Percentiles rank a stretch among this genome's conserved stretches.
These are phyloP conservation scores for Tragopan temminckii DNA, from an alignment of 2,797 vertebrate genomes.

Conservation along the genomic window DNA sequence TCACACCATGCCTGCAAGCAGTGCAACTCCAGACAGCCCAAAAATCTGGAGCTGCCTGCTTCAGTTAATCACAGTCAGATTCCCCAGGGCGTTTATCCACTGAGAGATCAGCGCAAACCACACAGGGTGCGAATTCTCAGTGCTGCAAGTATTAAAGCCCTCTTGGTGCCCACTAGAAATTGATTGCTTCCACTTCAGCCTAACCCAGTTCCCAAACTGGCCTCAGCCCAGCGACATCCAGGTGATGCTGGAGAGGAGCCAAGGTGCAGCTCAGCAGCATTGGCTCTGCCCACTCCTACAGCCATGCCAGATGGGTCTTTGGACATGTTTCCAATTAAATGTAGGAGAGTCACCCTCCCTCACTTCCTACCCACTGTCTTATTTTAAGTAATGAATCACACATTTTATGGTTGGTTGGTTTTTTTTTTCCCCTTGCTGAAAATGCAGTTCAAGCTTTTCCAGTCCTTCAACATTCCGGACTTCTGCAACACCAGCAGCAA, in stretches of 20 bases:
- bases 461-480: not conserved
- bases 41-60: not conserved
- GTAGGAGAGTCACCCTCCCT: slow-evolving; percentile 4
- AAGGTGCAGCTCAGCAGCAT: not conserved
- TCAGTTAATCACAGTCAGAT: not conserved
- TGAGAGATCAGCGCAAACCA: not conserved
- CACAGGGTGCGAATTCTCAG: not conserved
- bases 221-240: accelerated
- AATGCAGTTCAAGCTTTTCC: not conserved
- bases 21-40: not conserved
- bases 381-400: slow-evolving; percentile 16
- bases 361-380: not conserved
- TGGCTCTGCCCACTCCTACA: not conserved
- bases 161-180: not conserved
- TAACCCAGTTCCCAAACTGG: not conserved
- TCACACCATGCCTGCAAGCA: not conserved
- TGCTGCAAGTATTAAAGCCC: not conserved
- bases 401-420: not conserved
- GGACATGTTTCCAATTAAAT: not conserved
- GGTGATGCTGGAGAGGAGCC: not conserved
- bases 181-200: not conserved
- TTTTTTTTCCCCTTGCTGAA: not conserved
- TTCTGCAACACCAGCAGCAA: not conserved
- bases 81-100: not conserved
- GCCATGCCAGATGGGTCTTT: not conserved